phyloP scores from a whole-genome alignment of 2,888 invertebrate genomes.

The Drosophila multiciliata region DNA sequence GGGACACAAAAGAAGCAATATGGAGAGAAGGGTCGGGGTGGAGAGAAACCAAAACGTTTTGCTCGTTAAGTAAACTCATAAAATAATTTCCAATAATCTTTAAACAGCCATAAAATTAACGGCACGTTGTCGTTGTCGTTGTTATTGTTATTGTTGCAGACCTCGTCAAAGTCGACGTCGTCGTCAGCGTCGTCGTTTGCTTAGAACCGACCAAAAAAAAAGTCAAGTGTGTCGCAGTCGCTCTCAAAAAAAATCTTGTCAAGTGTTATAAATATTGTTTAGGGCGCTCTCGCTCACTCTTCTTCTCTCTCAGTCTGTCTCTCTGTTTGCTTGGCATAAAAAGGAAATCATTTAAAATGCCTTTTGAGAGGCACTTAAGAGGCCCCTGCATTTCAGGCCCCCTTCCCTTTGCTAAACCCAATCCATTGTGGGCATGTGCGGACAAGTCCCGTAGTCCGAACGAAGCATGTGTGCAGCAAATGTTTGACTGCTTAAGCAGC shows the following conservation, averaged over 20 bases:
- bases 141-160: constrained; percentile 23
- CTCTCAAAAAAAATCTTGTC: constrained; percentile 73
- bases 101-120: constrained; percentile 77
- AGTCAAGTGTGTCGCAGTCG: constrained; percentile 57
- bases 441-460: constrained; percentile 26
- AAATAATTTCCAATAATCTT: constrained; percentile 80
- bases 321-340: constrained; percentile 32
- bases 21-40: background rate
- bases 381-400: constrained; percentile 10
- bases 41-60: constrained; percentile 50
- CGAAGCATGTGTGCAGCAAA: constrained; percentile 74
- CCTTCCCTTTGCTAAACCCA: constrained; percentile 13
- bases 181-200: constrained; percentile 15
- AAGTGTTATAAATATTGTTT: constrained; percentile 79
- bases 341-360: constrained; percentile 62
- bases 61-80: constrained; percentile 72
- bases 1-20: constrained; percentile 3
- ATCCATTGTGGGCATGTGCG: constrained; percentile 37
- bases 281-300: constrained; percentile 48
- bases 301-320: background rate
- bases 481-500: constrained; percentile 57
- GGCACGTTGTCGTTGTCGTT: constrained; percentile 68
- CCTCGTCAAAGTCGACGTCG: constrained; percentile 16
- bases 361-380: constrained; percentile 67
- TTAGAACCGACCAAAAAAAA: constrained; percentile 30